These are phyloP conservation scores for Antechinus stuartii DNA, from an alignment of 2,113 vertebrate genomes.

Conservation along the genomic window DNA sequence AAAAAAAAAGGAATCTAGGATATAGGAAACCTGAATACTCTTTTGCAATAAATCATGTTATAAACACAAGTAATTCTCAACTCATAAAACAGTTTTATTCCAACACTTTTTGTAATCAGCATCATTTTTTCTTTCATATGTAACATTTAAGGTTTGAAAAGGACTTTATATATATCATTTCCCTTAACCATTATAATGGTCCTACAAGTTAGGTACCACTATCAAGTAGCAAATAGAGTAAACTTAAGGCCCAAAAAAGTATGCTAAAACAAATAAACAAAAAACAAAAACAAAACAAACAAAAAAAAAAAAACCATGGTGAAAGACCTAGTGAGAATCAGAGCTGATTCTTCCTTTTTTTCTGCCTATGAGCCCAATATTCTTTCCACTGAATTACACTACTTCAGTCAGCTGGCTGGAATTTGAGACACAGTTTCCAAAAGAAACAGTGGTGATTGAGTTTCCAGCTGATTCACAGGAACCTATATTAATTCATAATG, in stretches of 20 bases:
- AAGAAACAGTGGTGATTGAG: not conserved
- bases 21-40: not conserved
- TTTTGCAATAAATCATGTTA: not conserved
- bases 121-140: not conserved
- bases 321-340: not conserved
- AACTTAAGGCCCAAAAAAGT: not conserved
- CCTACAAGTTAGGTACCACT: not conserved
- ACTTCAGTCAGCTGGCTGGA: not conserved
- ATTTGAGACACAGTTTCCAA: not conserved
- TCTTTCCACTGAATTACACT: not conserved
- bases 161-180: not conserved
- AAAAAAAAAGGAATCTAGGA: not conserved
- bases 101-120: not conserved
- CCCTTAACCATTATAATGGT: not conserved
- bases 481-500: not conserved
- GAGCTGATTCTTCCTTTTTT: not conserved
- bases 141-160: not conserved
- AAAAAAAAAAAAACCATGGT: too few species aligned
- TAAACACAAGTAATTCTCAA: not conserved
- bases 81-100: not conserved
- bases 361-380: not conserved
- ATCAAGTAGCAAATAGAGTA: not conserved
- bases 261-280: too few species aligned
- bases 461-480: not conserved
- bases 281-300: too few species aligned